phyloP scores from a whole-genome alignment of 1,140 invertebrate species.

The Callitettix versicolor region DNA sequence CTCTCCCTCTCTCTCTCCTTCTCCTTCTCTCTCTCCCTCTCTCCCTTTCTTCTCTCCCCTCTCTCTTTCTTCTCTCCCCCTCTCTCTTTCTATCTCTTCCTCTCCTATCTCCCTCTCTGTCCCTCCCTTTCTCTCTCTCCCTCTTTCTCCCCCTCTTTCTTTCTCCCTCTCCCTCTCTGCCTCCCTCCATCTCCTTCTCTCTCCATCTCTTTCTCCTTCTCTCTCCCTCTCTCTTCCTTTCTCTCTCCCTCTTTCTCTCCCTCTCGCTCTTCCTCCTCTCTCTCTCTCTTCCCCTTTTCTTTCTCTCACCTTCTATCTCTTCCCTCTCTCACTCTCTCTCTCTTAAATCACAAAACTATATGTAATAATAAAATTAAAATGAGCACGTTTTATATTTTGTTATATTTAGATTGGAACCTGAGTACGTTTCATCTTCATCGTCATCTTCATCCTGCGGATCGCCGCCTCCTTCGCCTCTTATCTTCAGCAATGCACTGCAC shows the following conservation, averaged over 20 bases:
- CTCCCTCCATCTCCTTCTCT: too few species aligned
- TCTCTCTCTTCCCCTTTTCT: too few species aligned
- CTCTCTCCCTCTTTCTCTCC: conserved; percentile 6
- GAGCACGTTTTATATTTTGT: too few species aligned
- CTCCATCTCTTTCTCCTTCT: too few species aligned
- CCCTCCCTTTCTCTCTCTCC: too few species aligned
- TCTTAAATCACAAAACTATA: too few species aligned
- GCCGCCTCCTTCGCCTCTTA: conserved; percentile 28
- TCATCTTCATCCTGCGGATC: conserved; percentile 13
- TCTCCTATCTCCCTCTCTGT: too few species aligned
- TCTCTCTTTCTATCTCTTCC: too few species aligned
- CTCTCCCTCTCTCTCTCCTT: conserved; percentile 14
- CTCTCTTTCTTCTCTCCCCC: too few species aligned
- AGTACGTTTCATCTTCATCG: conserved; percentile 11
- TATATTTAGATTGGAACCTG: conserved; percentile 25
- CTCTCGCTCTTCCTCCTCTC: not conserved
- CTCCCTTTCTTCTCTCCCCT: conserved; percentile 17
- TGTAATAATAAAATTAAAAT: too few species aligned
- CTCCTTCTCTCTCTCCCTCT: conserved; percentile 22
- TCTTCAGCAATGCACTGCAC: conserved; percentile 46
- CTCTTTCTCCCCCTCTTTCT: conserved; percentile 22
- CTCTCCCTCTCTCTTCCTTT: conserved; percentile 16
- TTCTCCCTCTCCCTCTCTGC: conserved; percentile 21
- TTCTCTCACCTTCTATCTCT: too few species aligned
- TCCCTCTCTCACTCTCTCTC: too few species aligned